A percentile compares a stretch with the other conserved stretches of the same genome.
These are phyloP conservation scores for Zaprionus africanus DNA, from an alignment of 1,140 invertebrate genomes.

Conservation along the genomic window DNA sequence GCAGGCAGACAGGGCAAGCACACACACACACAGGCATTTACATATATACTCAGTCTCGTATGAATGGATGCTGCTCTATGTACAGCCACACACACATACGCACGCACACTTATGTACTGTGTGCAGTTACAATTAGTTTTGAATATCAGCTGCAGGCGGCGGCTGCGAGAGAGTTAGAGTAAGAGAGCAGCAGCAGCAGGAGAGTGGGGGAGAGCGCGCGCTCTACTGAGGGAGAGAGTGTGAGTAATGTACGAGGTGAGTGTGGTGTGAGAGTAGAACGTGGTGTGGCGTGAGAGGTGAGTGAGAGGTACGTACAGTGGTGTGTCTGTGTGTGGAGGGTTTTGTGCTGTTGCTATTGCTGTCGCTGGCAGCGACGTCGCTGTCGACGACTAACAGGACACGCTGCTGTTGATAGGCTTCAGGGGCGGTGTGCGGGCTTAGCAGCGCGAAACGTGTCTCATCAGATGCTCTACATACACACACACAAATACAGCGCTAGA, in stretches of 20 bases:
- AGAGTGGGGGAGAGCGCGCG: background rate
- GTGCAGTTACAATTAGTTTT: constrained; percentile 57
- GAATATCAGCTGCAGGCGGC: constrained; percentile 7
- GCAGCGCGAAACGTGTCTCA: constrained; percentile 36
- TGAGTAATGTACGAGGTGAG: background rate
- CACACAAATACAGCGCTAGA: background rate
- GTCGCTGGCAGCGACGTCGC: constrained; percentile 19
- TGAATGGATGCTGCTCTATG: constrained; percentile 48
- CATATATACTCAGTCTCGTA: constrained; percentile 7
- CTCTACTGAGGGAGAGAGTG: background rate
- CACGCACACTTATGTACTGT: constrained; percentile 4
- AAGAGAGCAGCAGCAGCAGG: background rate
- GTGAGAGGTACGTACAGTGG: background rate
- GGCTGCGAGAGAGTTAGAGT: background rate
- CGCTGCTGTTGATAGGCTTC: constrained; percentile 20
- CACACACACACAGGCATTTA: background rate
- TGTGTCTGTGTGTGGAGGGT: constrained; percentile 19
- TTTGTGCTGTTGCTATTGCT: constrained; percentile 16
- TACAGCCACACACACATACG: constrained; percentile 4
- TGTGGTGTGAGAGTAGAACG: background rate
- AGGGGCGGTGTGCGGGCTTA: constrained; percentile 23
- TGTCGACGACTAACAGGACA: constrained; percentile 27
- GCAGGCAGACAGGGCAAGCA: constrained; percentile 8
- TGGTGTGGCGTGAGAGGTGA: no score
- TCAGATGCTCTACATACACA: constrained; percentile 31